Conservation (phyloP, 2,797 vertebrate species). For the Ficedula albicollis region DNA sequence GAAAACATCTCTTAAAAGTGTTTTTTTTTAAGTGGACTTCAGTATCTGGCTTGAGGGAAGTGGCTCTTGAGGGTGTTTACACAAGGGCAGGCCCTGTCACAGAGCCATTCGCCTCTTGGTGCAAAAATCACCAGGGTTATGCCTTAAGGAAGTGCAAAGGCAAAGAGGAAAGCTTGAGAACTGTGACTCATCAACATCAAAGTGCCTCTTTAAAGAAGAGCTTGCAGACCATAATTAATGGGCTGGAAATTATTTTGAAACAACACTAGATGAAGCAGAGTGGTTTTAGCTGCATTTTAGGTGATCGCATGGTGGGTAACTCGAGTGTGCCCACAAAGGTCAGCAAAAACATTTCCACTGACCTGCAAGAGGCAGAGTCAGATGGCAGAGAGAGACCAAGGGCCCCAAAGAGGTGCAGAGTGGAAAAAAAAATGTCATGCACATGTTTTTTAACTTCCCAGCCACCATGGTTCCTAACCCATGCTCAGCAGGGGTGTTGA, state of each 20-base stretch:
- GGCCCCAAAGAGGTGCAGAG: not conserved
- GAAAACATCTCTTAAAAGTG: not conserved
- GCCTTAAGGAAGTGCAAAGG: not conserved
- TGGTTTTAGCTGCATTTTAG: not conserved
- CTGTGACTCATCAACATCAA: not conserved
- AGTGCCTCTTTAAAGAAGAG: not conserved
- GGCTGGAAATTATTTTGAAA: slow-evolving; percentile 19
- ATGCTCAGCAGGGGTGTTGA: not conserved
- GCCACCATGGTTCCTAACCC: not conserved
- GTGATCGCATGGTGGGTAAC: not conserved
- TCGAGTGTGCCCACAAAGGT: not conserved
- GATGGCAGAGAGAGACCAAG: not conserved
- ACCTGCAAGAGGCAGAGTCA: not conserved
- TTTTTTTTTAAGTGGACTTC: not conserved
- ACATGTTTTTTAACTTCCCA: not conserved
- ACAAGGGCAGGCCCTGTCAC: not conserved
- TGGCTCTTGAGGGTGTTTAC: not conserved
- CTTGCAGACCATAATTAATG: slow-evolving; percentile 2
- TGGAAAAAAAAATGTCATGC: not conserved
- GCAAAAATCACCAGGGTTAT: not conserved
- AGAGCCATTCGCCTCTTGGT: not conserved
- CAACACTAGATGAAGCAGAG: not conserved
- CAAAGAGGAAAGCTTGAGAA: not conserved
- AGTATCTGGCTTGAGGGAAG: not conserved
- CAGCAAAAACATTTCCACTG: not conserved